Conservation (phyloP, 2,113 vertebrate genomes). For the Menura novaehollandiae region DNA sequence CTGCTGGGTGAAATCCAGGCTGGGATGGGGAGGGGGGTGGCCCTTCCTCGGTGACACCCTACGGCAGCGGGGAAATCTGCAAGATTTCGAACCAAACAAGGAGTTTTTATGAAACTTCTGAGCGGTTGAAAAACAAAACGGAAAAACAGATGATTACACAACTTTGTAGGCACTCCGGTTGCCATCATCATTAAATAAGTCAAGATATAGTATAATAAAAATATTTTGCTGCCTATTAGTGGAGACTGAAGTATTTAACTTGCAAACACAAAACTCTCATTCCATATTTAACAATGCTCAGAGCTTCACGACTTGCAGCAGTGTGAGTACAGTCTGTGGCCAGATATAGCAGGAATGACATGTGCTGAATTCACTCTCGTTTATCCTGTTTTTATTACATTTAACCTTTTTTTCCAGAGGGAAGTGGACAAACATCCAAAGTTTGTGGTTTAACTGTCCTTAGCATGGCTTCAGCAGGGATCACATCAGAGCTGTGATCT, state of each 20-base stretch:
- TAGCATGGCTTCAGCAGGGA: neutral
- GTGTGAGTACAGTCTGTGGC: neutral
- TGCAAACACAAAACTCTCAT: neutral
- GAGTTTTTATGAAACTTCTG: neutral
- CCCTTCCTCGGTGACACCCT: neutral
- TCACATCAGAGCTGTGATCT: neutral
- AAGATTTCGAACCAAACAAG: neutral
- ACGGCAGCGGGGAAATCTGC: neutral
- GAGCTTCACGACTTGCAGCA: neutral
- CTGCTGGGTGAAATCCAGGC: neutral
- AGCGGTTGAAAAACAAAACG: neutral
- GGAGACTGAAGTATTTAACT: neutral
- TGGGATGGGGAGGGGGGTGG: neutral
- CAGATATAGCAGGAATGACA: neutral
- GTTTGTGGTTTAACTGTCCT: neutral
- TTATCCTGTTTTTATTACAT: neutral
- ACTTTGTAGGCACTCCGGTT: neutral
- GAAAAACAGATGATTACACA: neutral
- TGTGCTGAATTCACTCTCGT: neutral
- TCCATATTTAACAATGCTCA: neutral
- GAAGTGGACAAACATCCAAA: neutral
- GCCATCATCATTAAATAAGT: neutral
- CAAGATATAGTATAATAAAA: neutral
- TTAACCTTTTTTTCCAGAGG: neutral
- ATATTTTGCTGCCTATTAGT: neutral